phyloP scores from a whole-genome alignment of 1,140 invertebrate genomes.

The Camponotus floridanus region DNA sequence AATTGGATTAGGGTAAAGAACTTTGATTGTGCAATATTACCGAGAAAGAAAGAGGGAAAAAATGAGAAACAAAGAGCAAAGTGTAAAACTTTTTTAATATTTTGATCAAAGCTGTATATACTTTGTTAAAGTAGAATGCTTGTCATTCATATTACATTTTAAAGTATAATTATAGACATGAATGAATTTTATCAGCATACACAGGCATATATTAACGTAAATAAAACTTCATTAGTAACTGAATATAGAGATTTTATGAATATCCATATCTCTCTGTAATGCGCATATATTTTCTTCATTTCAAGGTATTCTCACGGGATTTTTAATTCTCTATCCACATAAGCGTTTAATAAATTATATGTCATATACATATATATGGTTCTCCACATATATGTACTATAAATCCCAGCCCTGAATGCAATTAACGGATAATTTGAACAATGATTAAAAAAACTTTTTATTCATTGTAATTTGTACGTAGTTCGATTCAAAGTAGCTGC shows the following conservation, averaged over 20 bases:
- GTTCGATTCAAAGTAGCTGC: background rate
- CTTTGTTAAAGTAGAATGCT: background rate
- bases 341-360: background rate
- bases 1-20: background rate
- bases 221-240: background rate
- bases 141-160: slow-evolving; percentile 5
- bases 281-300: background rate
- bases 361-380: background rate
- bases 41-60: no score
- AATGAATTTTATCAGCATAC: background rate
- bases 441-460: background rate
- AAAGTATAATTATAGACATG: background rate
- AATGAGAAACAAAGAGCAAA: no score
- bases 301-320: background rate
- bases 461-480: background rate
- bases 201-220: background rate
- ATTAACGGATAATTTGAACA: background rate
- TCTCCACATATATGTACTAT: no score
- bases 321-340: background rate
- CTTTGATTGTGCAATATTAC: background rate
- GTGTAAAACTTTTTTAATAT: slow-evolving; percentile 8
- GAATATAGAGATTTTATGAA: background rate
- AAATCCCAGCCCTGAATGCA: background rate
- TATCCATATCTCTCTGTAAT: background rate
- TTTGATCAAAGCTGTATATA: background rate